Evolutionary conservation across 2,888 invertebrate species (phyloP).

Genomic region (Aporophyla nigra): DNA sequence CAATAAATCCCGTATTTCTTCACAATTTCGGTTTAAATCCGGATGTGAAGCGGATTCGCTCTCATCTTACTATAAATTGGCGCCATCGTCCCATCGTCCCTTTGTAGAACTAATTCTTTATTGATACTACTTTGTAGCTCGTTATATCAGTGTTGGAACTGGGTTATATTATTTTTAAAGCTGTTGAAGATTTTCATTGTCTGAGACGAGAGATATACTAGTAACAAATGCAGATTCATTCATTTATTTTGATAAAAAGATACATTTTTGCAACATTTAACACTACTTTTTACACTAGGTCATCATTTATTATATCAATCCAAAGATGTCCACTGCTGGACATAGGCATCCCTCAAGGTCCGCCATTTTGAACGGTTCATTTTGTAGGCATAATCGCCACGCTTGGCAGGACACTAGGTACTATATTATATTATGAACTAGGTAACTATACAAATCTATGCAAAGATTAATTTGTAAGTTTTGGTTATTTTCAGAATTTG

Average conservation of each 20-base stretch:
- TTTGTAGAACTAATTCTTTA: conserved; percentile 79
- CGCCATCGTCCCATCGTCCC: conserved; percentile 65
- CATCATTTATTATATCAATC: no score
- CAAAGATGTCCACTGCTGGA: no score
- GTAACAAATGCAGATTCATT: background rate
- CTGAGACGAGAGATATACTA: background rate
- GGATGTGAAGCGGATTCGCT: conserved; percentile 68
- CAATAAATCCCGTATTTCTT: background rate
- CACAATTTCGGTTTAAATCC: conserved; percentile 35
- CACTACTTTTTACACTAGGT: no score
- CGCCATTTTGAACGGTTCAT: no score
- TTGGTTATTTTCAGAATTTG: background rate
- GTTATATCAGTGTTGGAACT: conserved; percentile 62
- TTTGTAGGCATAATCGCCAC: no score
- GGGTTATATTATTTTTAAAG: background rate
- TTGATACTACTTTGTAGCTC: conserved; percentile 78
- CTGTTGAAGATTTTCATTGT: background rate
- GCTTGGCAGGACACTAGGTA: no score
- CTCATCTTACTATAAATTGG: conserved; percentile 80
- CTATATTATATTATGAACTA: no score
- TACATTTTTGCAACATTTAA: no score
- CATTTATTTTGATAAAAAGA: no score
- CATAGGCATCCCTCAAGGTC: no score
- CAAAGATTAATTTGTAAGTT: background rate
- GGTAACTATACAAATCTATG: no score